phyloP scores from a whole-genome alignment of 2,888 invertebrate genomes.

The Drosophila atripex region DNA sequence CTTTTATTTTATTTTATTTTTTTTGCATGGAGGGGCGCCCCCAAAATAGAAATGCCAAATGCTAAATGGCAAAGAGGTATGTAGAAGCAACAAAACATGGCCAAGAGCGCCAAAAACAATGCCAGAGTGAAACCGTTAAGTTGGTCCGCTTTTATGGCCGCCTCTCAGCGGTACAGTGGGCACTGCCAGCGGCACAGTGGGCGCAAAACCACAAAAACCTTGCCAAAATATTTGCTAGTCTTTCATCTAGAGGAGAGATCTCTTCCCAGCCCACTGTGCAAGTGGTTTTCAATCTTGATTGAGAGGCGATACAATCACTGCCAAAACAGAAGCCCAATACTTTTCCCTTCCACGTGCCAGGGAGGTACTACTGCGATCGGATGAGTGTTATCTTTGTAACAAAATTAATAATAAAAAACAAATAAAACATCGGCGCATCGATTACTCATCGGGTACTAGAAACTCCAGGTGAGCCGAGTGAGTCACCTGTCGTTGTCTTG shows the following conservation, averaged over 20 bases:
- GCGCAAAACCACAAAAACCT: not conserved
- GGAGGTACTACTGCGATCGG: not conserved
- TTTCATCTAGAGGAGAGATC: not conserved
- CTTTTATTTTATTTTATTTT: slow-evolving; percentile 6
- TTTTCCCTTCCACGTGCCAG: slow-evolving; percentile 33
- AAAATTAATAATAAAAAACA: not conserved
- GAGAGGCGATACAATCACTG: slow-evolving; percentile 31
- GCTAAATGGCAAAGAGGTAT: slow-evolving; percentile 64
- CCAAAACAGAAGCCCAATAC: slow-evolving; percentile 43
- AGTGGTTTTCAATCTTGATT: slow-evolving; percentile 1
- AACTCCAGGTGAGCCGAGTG: slow-evolving; percentile 7
- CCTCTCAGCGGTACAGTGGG: slow-evolving; percentile 31
- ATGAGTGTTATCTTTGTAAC: not conserved
- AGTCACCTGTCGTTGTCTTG: slow-evolving; percentile 25
- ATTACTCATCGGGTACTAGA: not conserved
- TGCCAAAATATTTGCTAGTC: not conserved
- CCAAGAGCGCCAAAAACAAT: slow-evolving; percentile 44
- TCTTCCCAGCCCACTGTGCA: slow-evolving; percentile 3
- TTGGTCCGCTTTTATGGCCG: slow-evolving; percentile 58
- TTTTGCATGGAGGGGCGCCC: slow-evolving; percentile 44
- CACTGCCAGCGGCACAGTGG: slow-evolving; percentile 13
- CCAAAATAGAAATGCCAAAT: slow-evolving; percentile 69
- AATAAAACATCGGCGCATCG: not conserved
- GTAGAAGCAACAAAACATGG: slow-evolving; percentile 34
- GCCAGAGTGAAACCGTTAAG: slow-evolving; percentile 57